Evolutionary conservation across 2,113 vertebrate species (phyloP), one percentile per base, ranked within the genome.

Genomic region (Microcebus griseorufus): DNA sequence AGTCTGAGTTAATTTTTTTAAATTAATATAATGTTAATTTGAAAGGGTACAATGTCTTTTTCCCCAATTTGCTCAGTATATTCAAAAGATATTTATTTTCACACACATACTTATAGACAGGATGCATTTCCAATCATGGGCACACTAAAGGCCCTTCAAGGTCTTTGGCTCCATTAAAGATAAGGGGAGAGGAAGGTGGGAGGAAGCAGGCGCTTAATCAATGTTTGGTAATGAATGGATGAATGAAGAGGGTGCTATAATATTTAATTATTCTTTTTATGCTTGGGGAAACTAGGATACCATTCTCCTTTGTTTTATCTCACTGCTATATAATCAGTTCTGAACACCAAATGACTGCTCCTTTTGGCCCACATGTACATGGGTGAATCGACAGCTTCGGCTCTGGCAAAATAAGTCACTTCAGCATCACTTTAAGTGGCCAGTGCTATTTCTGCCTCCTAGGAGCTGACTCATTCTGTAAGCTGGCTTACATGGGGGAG

Each of bases 11-110:
- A 79, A 95, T 88, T 93, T 85, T 94, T 58, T 73, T 20, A 83
- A 83, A 96, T 79, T 91, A 81, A 73, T 90, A 72, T 80, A 70
- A 93, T 58, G 39, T 48, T 95, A 60, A 93, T 96, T 95, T 92
- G 23, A 95, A 92, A 70, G 39, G 20, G 2, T 45, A 51, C 3
- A 16, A 20, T 79, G 7, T 91, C 86, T 96, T 93, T 75, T 34
- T 90, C 89, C 39, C 39, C 27, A 90, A 73, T 92, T 80, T 45
- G 65, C 22, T 75, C 53, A 32, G 39, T 62, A 37, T 73, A 80
- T 32, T 89, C 58, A 51, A 93, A 94, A 87, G 37, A 10, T 73
- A 81, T 53, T 95, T 93, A 62, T 95, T 97, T 70, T 55, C 55
- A 83, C 39, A 25, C 11, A 82, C 62, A 84, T 37, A 45, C 5